Evolutionary conservation across 2,113 vertebrate species (phyloP).

Genomic region (Laticauda colubrina): DNA sequence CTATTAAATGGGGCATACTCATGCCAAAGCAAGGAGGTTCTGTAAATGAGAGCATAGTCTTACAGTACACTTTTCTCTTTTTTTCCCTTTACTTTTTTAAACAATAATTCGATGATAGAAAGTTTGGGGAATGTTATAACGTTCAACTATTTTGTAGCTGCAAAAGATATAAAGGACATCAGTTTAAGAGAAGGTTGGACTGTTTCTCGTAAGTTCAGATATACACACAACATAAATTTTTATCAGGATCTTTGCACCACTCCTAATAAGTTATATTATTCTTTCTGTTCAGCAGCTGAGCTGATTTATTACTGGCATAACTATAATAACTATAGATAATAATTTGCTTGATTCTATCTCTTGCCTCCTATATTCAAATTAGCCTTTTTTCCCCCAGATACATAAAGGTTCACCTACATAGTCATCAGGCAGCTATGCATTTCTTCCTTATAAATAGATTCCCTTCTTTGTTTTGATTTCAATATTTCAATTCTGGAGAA

Average conservation of each 20-base stretch:
- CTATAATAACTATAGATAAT: not conserved
- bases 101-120: not conserved
- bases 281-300: not conserved
- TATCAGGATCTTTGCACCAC: not conserved
- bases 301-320: not conserved
- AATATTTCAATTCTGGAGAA: not conserved
- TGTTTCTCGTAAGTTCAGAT: not conserved
- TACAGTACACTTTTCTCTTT: not conserved
- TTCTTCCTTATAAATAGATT: not conserved
- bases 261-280: not conserved
- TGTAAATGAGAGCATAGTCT: not conserved
- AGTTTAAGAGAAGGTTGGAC: not conserved
- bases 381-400: not conserved
- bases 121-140: not conserved
- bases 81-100: not conserved
- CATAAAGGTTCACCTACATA: not conserved
- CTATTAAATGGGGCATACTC: not conserved
- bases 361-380: not conserved
- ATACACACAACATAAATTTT: not conserved
- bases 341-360: not conserved
- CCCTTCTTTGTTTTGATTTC: not conserved
- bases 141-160: not conserved
- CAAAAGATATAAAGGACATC: not conserved
- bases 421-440: not conserved
- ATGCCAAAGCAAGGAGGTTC: not conserved